Evolutionary conservation across 2,113 vertebrate species (phyloP), one percentile per base, ranked within the genome.

Genomic region (Lanius collurio): DNA sequence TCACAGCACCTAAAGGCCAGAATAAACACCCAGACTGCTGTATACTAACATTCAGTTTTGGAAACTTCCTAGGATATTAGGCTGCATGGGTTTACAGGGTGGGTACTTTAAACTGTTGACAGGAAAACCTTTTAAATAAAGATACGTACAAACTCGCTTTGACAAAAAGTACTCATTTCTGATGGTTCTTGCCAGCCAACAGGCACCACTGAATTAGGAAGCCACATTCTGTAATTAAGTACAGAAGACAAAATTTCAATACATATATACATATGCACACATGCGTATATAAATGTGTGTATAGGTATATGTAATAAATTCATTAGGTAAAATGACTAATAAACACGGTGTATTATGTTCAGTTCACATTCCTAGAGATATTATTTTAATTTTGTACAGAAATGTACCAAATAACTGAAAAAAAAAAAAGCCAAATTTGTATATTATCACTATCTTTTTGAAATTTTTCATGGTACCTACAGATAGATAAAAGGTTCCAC

Each of bases 121-220:
- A 95, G 17, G 42, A 97, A 97, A 97, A 92, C 17, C 52, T 92
- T 86, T 96, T 85, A 81, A 93, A 96, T 69, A 96, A 91, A 87
- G 74, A 90, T 4, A 94, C 27, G 41, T 31, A 91, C 35, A 78
- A 92, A 94, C 42, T 63, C 3, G 10, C 46, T 77, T 90, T 50
- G 82, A 92, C 21, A 68, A 60, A 88, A 83, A 64, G 14, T 81
- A 93, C 85, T 96, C 1, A 69, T 92, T 94, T 96, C 86, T 69
- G 87, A 96, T 87, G 62, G 63, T 91, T 97, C 75, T 95, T 95
- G 97, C 90, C 96, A 96, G 96, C 86, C 93, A 95, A 95, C 82
- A 97, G 97, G 97, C 95, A 98, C 95, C 88, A 95, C 74, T 96
- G 93, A 98, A 96, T 95, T 94, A 96, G 87, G 94, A 97, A 97